phyloP scores from a whole-genome alignment of 2,113 vertebrate species.

The Myocastor coypus region DNA sequence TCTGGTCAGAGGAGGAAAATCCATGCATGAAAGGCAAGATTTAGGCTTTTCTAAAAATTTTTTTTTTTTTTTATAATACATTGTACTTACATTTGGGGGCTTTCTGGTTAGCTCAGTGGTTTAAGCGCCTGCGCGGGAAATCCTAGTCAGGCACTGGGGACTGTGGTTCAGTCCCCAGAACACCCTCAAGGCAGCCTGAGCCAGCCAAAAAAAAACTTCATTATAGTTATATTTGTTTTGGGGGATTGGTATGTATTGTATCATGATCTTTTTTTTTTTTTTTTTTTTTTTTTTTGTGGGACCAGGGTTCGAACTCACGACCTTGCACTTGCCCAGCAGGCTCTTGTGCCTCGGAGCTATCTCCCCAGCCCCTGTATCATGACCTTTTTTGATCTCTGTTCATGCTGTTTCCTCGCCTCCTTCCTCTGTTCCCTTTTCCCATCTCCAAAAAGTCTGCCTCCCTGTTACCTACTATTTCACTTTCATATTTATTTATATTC shows the following conservation, averaged over 20 bases:
- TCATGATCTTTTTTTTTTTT: background rate
- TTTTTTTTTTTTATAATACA: background rate
- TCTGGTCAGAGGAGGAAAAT: slow-evolving; percentile 26
- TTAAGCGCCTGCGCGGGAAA: too few relatives aligned
- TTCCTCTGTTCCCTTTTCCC: background rate
- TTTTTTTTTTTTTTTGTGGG: too few relatives aligned
- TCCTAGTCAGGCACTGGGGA: too few relatives aligned
- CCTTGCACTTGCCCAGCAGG: too few relatives aligned
- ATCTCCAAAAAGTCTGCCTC: background rate
- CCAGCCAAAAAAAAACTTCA: too few relatives aligned
- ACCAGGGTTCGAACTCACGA: too few relatives aligned
- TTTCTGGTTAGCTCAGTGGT: too few relatives aligned
- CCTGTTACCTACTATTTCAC: background rate
- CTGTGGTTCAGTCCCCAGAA: too few relatives aligned
- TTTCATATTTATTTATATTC: background rate
- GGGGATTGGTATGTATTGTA: background rate
- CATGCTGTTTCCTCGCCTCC: background rate
- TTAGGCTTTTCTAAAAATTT: background rate
- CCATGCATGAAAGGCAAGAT: background rate
- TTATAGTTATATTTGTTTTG: background rate
- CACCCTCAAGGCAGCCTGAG: too few relatives aligned
- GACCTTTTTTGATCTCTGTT: background rate
- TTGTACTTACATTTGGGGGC: too few relatives aligned
- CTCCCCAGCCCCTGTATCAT: too few relatives aligned
- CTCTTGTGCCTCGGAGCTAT: too few relatives aligned